Percentiles rank a stretch among this genome's conserved stretches.
phyloP scores from a whole-genome alignment of 2,113 vertebrate genomes.

The Festucalex cinctus region DNA sequence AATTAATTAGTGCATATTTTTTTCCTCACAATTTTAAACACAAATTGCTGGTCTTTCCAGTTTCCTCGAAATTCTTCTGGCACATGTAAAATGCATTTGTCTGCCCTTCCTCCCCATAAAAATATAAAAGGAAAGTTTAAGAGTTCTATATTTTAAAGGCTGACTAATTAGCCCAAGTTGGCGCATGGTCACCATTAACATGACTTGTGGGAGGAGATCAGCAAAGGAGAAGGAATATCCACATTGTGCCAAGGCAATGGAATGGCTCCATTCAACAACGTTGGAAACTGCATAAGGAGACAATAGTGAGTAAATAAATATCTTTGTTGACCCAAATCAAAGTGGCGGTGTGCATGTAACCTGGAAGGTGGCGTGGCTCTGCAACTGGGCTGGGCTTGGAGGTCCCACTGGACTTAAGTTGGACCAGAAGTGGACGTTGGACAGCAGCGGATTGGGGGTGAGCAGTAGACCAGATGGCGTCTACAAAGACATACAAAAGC shows the following conservation, averaged over 20 bases:
- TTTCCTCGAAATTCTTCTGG: no score
- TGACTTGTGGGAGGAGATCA: conserved; percentile 89
- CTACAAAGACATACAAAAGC: conserved; percentile 63
- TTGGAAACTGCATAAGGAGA: conserved; percentile 81
- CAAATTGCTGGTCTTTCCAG: neutral
- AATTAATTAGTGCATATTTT: no score
- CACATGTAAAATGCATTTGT: conserved; percentile 69
- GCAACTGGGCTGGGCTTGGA: conserved; percentile 89
- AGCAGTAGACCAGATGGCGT: conserved; percentile 90
- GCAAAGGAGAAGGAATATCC: conserved; percentile 82
- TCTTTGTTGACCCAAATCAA: neutral
- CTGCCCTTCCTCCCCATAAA: conserved; percentile 31
- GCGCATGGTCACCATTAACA: conserved; percentile 68
- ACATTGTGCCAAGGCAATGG: conserved; percentile 80
- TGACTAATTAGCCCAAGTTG: neutral
- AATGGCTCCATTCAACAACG: conserved; percentile 85
- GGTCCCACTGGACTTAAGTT: conserved; percentile 92
- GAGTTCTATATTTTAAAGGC: neutral
- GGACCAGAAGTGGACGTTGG: conserved; percentile 97
- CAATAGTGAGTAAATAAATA: conserved; percentile 11
- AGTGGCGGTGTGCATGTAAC: conserved; percentile 60
- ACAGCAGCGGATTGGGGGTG: conserved; percentile 89
- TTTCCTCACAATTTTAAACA: neutral
- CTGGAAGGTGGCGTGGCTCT: conserved; percentile 92
- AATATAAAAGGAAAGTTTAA: neutral